phyloP scores from a whole-genome alignment of 1,140 invertebrate genomes.

The Ceratitis capitata region DNA sequence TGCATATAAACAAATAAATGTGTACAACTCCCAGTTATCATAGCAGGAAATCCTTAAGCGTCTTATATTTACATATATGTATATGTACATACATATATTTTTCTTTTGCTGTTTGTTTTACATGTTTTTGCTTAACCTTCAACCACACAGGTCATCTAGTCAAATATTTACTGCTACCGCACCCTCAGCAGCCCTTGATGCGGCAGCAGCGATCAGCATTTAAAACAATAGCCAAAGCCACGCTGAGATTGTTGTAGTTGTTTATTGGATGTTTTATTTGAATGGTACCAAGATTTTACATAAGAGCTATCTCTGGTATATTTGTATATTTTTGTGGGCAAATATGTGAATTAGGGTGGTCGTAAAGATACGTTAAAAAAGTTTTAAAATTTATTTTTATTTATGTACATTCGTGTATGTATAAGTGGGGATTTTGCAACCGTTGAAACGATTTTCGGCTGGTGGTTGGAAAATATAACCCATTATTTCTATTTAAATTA shows the following conservation, averaged over 20 bases:
- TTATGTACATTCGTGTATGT: too few relatives aligned
- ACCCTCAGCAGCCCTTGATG: not conserved
- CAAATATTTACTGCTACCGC: not conserved
- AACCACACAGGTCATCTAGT: not conserved
- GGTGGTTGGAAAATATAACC: too few relatives aligned
- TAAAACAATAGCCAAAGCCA: constrained; percentile 9
- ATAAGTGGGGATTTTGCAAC: too few relatives aligned
- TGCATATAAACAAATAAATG: not conserved
- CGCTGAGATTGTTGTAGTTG: not conserved
- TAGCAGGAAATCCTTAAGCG: constrained; percentile 23
- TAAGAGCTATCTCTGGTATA: not conserved
- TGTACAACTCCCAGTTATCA: not conserved
- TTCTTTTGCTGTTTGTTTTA: not conserved
- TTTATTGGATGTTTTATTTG: not conserved
- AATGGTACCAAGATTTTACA: constrained; percentile 1
- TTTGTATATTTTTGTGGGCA: too few relatives aligned
- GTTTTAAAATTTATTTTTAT: too few relatives aligned
- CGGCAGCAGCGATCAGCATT: not conserved
- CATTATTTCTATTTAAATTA: too few relatives aligned
- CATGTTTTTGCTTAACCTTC: not conserved
- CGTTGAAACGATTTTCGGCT: too few relatives aligned
- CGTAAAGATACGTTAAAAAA: too few relatives aligned
- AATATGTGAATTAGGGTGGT: too few relatives aligned
- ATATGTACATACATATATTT: too few relatives aligned
- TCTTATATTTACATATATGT: too few relatives aligned